These are phyloP conservation scores for Numenius arquata DNA, from an alignment of 2,113 vertebrate species.

Conservation along the genomic window DNA sequence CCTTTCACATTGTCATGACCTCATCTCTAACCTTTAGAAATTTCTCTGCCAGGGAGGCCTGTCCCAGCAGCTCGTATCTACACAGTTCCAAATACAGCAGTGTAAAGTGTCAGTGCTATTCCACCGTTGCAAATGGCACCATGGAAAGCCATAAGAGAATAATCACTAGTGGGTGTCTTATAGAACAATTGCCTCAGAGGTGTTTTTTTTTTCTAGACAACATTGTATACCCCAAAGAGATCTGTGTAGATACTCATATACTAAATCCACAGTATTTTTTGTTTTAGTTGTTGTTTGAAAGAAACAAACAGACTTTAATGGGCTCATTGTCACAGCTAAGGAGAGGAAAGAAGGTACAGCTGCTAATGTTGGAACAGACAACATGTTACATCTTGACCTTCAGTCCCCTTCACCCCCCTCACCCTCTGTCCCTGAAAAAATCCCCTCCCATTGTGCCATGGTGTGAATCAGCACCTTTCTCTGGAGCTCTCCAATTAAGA, in stretches of 20 bases:
- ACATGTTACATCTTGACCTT: background rate
- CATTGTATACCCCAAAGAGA: background rate
- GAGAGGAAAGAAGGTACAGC: background rate
- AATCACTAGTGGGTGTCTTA: background rate
- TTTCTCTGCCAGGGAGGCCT: background rate
- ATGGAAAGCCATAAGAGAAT: background rate
- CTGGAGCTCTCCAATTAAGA: slow-evolving; percentile 48
- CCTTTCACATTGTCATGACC: background rate
- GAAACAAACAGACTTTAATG: background rate
- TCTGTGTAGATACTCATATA: background rate
- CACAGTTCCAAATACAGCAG: background rate
- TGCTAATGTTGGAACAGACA: background rate
- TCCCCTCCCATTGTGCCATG: background rate
- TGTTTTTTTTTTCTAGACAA: background rate
- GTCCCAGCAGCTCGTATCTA: background rate
- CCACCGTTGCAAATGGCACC: background rate
- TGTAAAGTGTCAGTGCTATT: background rate
- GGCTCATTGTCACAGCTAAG: background rate
- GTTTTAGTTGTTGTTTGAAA: background rate
- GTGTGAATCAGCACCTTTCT: slow-evolving; percentile 56
- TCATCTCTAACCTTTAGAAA: background rate
- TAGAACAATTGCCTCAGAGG: background rate
- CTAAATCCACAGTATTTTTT: background rate
- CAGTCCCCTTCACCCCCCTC: background rate
- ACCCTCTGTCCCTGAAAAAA: background rate